Evolutionary conservation across 2,888 invertebrate genomes (phyloP).

Genomic region (Lithophane ornitopus): DNA sequence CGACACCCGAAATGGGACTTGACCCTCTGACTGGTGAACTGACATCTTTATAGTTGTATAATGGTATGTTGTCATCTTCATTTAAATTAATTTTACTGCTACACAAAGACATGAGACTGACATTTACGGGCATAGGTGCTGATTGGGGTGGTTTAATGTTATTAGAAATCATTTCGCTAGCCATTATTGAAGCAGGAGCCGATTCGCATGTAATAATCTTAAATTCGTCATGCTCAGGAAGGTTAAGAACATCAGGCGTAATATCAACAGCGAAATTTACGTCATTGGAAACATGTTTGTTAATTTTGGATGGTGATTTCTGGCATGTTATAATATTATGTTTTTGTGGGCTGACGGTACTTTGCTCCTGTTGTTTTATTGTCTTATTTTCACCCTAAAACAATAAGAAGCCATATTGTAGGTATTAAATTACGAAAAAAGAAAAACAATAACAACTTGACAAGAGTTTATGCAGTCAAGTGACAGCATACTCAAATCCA

Average conservation of each 20-base stretch:
- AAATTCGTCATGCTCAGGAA: constrained; percentile 20
- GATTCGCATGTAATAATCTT: constrained; percentile 30
- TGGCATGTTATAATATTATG: constrained; percentile 22
- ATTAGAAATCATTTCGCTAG: constrained; percentile 22
- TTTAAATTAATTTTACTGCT: constrained; percentile 34
- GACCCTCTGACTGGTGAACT: constrained; percentile 22
- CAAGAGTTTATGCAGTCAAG: constrained; percentile 27
- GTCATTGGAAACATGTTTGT: constrained; percentile 6
- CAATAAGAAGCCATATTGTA: constrained; percentile 28
- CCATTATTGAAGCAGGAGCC: constrained; percentile 31
- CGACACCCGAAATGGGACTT: constrained; percentile 29
- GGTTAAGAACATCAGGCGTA: constrained; percentile 13
- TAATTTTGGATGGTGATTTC: constrained; percentile 17
- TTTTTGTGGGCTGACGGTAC: constrained; percentile 24
- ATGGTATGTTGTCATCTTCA: constrained; percentile 26
- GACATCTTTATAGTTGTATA: constrained; percentile 10
- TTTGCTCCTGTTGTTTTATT: constrained; percentile 27
- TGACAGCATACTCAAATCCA: too few species aligned
- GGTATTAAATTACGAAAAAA: constrained; percentile 20
- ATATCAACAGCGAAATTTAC: too few species aligned
- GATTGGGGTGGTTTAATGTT: constrained; percentile 25
- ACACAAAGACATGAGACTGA: constrained; percentile 30
- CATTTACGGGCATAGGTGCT: constrained; percentile 30
- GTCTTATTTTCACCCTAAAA: constrained; percentile 30
- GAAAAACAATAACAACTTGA: constrained; percentile 25